These are phyloP conservation scores for Pandemis heparana DNA, from an alignment of 2,888 invertebrate species.

Conservation along the genomic window DNA sequence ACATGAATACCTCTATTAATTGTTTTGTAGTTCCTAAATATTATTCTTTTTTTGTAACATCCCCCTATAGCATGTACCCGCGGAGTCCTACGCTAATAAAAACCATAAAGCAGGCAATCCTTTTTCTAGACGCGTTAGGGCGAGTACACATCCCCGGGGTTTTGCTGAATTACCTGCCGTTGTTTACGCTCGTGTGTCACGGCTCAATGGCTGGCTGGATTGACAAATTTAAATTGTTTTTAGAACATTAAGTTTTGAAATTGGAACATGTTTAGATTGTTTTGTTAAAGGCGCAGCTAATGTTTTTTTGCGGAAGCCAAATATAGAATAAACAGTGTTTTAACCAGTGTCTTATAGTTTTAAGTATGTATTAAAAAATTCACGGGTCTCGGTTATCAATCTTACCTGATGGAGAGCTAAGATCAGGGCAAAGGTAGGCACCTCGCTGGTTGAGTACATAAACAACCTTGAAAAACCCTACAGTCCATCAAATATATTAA, in stretches of 20 bases:
- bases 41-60: constrained; percentile 42
- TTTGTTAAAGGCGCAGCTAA: background rate
- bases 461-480: no score
- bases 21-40: background rate
- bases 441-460: no score
- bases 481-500: no score
- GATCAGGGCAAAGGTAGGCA: no score
- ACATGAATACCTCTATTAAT: background rate
- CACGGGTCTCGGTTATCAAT: no score
- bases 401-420: no score
- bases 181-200: constrained; percentile 53
- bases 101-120: constrained; percentile 80
- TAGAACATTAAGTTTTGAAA: constrained; percentile 3
- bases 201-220: constrained; percentile 69
- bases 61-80: constrained; percentile 58
- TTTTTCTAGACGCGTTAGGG: constrained; percentile 70
- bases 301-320: background rate
- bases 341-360: no score
- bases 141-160: constrained; percentile 68
- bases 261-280: background rate
- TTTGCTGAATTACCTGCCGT: constrained; percentile 72
- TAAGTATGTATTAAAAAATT: no score
- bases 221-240: constrained; percentile 60
- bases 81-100: constrained; percentile 72
- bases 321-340: no score